phyloP scores from a whole-genome alignment of 2,113 vertebrate genomes.

The Laticauda colubrina region DNA sequence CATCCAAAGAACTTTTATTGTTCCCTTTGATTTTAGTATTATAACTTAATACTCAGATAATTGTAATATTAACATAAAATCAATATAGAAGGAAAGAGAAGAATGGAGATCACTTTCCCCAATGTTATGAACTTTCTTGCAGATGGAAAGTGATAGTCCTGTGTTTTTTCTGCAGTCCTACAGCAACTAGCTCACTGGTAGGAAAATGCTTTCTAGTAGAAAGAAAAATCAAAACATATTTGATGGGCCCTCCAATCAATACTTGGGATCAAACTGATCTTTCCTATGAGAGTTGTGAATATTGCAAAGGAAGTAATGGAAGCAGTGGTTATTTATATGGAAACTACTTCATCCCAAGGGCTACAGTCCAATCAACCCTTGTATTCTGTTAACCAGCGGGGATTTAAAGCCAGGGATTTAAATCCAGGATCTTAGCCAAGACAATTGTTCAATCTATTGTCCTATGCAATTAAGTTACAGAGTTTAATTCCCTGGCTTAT shows the following conservation, averaged over 20 bases:
- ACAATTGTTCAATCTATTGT: constrained; percentile 3
- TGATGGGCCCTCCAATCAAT: background rate
- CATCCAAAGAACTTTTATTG: background rate
- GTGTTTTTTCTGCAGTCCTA: background rate
- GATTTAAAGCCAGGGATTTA: background rate
- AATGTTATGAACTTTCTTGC: background rate
- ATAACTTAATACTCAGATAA: background rate
- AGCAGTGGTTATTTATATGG: background rate
- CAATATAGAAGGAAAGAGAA: background rate
- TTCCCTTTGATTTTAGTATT: background rate
- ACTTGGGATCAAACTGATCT: background rate
- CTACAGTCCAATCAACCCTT: background rate
- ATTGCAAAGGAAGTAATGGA: background rate
- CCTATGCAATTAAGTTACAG: constrained; percentile 9
- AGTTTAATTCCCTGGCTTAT: constrained; percentile 17
- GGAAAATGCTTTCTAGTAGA: background rate
- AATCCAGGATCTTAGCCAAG: constrained; percentile 7
- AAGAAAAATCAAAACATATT: background rate
- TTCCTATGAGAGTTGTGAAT: background rate
- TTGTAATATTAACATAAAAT: background rate
- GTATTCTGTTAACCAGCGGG: background rate
- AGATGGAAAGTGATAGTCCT: background rate
- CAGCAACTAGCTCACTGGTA: background rate
- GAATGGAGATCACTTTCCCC: background rate
- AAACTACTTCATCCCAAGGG: background rate